Evolutionary conservation across 2,113 vertebrate genomes (phyloP).

Genomic region (Trogon surrucura): DNA sequence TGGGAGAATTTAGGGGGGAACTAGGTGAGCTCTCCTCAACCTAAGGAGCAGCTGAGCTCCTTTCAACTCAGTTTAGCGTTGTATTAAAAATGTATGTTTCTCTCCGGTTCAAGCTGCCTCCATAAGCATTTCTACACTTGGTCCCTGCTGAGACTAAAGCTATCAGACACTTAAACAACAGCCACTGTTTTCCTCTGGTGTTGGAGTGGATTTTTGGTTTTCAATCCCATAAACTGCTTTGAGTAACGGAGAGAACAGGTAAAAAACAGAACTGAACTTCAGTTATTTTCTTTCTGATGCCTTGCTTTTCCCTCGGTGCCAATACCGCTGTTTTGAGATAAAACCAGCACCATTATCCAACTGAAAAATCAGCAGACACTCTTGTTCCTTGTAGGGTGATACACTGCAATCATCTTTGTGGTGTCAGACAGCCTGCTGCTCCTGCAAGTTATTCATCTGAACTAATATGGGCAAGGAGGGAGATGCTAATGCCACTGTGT

Average conservation of each 20-base stretch:
- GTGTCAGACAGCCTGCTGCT: not conserved
- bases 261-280: not conserved
- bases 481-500: not conserved
- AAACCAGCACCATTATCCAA: not conserved
- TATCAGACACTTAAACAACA: not conserved
- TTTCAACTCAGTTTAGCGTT: not conserved
- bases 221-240: not conserved
- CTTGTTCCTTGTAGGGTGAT: not conserved
- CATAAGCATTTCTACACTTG: not conserved
- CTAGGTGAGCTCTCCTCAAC: not conserved
- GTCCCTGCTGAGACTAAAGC: not conserved
- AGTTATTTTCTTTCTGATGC: not conserved
- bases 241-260: not conserved
- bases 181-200: not conserved
- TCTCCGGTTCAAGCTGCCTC: not conserved
- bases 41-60: not conserved
- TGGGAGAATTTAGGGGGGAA: not conserved
- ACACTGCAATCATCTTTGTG: not conserved
- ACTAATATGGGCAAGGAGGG: not conserved
- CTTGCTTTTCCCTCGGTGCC: not conserved
- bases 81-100: accelerated
- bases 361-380: not conserved
- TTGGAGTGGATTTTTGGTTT: not conserved
- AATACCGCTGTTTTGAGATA: not conserved
- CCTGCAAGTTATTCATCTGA: not conserved